phyloP scores from a whole-genome alignment of 1,140 invertebrate species.

The Meloidogyne chitwoodi region DNA sequence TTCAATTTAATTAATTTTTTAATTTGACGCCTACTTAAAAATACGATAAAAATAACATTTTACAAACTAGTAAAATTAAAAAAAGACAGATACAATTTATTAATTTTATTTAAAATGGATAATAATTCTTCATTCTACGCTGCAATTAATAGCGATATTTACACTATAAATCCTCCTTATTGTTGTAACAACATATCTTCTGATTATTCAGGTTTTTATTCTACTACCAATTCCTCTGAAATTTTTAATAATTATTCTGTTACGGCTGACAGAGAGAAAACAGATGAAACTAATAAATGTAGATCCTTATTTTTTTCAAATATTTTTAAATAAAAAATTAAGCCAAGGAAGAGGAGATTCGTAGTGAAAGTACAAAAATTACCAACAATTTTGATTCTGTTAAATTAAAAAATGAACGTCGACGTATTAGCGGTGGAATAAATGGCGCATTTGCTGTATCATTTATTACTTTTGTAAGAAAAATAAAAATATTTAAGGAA shows the following conservation, averaged over 20 bases:
- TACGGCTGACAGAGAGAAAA: not conserved
- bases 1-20: too few species aligned
- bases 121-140: not conserved
- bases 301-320: too few species aligned
- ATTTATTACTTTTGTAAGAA: not conserved
- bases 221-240: not conserved
- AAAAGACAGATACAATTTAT: too few species aligned
- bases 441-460: slow-evolving; percentile 87
- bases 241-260: not conserved
- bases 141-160: not conserved
- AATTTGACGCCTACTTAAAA: too few species aligned
- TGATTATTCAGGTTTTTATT: not conserved
- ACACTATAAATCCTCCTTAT: not conserved
- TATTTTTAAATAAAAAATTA: too few species aligned
- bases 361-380: not conserved
- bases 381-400: not conserved
- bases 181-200: not conserved
- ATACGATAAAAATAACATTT: too few species aligned
- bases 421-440: slow-evolving; percentile 76
- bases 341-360: too few species aligned
- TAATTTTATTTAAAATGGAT: not conserved
- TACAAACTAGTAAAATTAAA: too few species aligned
- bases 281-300: not conserved
- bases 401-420: not conserved
- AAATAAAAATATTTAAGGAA: slow-evolving; percentile 54